These are phyloP conservation scores for Bombus confusus DNA, from an alignment of 1,140 invertebrate species.

Conservation along the genomic window DNA sequence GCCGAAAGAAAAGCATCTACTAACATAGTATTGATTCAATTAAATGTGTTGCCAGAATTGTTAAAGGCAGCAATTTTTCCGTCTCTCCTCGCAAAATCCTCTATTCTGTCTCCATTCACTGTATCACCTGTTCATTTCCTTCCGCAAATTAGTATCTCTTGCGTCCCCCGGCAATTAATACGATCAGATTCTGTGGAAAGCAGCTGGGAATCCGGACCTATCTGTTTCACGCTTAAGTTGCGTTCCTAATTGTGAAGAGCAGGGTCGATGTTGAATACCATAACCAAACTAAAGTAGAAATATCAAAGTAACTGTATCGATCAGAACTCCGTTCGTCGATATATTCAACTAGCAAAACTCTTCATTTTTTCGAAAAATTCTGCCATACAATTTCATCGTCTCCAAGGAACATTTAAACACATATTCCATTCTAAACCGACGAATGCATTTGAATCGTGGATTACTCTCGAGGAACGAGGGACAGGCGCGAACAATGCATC, in stretches of 20 bases:
- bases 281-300: background rate
- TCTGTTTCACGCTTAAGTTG: slow-evolving; percentile 11
- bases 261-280: background rate
- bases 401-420: too few relatives aligned
- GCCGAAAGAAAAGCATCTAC: background rate
- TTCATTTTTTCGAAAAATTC: background rate
- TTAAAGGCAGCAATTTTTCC: background rate
- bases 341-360: background rate
- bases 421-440: background rate
- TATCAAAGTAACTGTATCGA: background rate
- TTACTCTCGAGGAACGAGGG: too few relatives aligned
- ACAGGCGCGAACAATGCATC: background rate
- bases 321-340: background rate
- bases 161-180: slow-evolving; percentile 18
- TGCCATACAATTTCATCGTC: too few relatives aligned
- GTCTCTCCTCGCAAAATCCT: background rate
- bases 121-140: background rate
- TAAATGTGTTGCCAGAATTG: too few relatives aligned
- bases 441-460: background rate
- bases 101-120: background rate
- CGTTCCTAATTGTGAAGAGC: background rate
- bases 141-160: slow-evolving; percentile 32
- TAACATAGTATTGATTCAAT: background rate
- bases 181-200: slow-evolving; percentile 22
- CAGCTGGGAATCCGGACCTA: background rate